These are phyloP conservation scores for Pseudorhombus dupliciocellatus DNA, from an alignment of 2,113 vertebrate species.

Conservation along the genomic window DNA sequence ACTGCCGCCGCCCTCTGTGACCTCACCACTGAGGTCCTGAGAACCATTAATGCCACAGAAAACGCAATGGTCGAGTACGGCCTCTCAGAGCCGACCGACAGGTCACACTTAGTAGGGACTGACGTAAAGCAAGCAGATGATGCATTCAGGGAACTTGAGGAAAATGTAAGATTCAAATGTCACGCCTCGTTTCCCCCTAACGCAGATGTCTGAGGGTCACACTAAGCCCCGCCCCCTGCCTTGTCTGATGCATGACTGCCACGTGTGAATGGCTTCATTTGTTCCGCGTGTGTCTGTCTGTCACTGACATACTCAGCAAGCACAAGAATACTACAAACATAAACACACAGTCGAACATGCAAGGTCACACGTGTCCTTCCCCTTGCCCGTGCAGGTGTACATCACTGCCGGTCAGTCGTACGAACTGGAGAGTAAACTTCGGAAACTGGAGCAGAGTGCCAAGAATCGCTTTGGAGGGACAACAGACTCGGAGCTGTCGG, in stretches of 20 bases:
- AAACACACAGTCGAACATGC: no score
- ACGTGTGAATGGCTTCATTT: conserved; percentile 41
- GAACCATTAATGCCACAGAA: conserved; percentile 87
- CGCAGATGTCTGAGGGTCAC: conserved; percentile 12
- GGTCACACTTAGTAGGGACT: conserved; percentile 67
- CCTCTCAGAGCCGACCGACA: conserved; percentile 71
- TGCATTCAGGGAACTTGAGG: conserved; percentile 84
- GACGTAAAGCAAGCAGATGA: conserved; percentile 81
- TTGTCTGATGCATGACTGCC: conserved; percentile 44
- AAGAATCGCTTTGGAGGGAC: conserved; percentile 73
- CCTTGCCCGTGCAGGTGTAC: conserved; percentile 80
- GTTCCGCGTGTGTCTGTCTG: conserved; percentile 21
- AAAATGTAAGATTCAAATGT: conserved; percentile 83
- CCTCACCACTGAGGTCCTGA: conserved; percentile 86
- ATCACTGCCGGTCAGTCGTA: conserved; percentile 77
- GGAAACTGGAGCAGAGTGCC: conserved; percentile 71
- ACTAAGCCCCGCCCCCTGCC: conserved; percentile 8
- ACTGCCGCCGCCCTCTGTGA: conserved; percentile 86
- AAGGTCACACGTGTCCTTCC: no score
- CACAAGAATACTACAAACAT: background rate
- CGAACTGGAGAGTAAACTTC: conserved; percentile 69
- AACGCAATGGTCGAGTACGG: conserved; percentile 79
- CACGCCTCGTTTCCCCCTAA: conserved; percentile 12
- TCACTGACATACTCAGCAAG: background rate
- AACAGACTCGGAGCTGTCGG: conserved; percentile 86